These are phyloP conservation scores for Crioceris asparagi DNA, from an alignment of 2,888 invertebrate species.

Conservation along the genomic window DNA sequence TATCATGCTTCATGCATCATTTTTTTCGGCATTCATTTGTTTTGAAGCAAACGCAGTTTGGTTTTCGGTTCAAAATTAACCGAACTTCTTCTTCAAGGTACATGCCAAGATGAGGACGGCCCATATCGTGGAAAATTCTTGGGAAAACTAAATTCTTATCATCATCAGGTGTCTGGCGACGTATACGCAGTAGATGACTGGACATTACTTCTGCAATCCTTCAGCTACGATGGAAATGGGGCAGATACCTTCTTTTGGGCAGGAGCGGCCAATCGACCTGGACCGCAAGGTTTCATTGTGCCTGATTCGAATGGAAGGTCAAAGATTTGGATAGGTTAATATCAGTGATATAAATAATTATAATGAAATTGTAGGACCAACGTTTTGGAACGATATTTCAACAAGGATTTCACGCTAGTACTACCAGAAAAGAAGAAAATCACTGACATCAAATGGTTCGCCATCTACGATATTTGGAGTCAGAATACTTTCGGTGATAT, in stretches of 20 bases:
- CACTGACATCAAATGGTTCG: conserved; percentile 80
- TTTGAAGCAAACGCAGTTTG: too few species aligned
- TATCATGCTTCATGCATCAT: too few species aligned
- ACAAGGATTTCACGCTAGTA: conserved; percentile 69
- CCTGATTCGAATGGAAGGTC: conserved; percentile 81
- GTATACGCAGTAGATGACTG: conserved; percentile 82
- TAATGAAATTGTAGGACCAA: conserved; percentile 60
- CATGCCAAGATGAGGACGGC: conserved; percentile 51
- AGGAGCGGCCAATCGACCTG: conserved; percentile 75
- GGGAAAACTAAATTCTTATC: conserved; percentile 81
- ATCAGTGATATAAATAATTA: not conserved
- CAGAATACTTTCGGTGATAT: conserved; percentile 87
- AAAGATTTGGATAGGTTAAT: not conserved
- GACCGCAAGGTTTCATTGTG: conserved; percentile 84
- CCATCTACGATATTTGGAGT: conserved; percentile 75
- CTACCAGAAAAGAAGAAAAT: conserved; percentile 79
- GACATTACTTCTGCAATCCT: conserved; percentile 67
- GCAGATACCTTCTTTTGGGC: conserved; percentile 92
- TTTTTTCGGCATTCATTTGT: too few species aligned
- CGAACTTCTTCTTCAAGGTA: conserved; percentile 1
- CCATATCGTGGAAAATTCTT: conserved; percentile 71
- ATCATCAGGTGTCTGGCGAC: conserved; percentile 83
- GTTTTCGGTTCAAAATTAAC: too few species aligned
- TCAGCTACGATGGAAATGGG: conserved; percentile 84
- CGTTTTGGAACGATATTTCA: conserved; percentile 73